phyloP scores from a whole-genome alignment of 2,797 vertebrate species.

The Streptopelia turtur region DNA sequence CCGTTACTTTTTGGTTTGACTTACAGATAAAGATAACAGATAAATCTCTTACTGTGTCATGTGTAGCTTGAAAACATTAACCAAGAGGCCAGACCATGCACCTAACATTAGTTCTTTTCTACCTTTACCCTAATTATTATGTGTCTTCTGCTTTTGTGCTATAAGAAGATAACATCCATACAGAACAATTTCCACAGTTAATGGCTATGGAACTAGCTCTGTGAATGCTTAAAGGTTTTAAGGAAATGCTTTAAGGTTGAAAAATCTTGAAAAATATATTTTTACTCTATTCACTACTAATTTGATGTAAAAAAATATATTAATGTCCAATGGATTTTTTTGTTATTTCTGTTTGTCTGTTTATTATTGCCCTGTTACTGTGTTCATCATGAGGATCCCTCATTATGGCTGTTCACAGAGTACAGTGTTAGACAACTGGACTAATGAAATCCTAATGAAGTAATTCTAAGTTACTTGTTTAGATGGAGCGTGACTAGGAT shows the following conservation, averaged over 20 bases:
- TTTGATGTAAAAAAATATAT: neutral
- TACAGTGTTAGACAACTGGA: neutral
- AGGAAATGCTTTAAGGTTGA: neutral
- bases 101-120: neutral
- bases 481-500: neutral
- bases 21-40: neutral
- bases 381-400: neutral
- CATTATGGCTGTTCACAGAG: neutral
- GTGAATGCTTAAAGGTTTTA: neutral
- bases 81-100: neutral
- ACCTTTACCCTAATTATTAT: neutral
- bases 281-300: neutral
- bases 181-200: neutral
- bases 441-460: constrained; percentile 21
- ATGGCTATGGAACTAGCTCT: neutral
- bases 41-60: neutral
- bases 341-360: neutral
- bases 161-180: neutral
- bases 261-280: neutral
- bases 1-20: neutral
- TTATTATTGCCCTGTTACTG: neutral
- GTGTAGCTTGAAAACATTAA: neutral
- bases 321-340: neutral
- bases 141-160: neutral
- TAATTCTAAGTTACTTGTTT: constrained; percentile 27